A percentile compares a stretch with the other conserved stretches of the same genome.
These are phyloP conservation scores for Petrocephalus zakoni DNA, from an alignment of 2,113 vertebrate species.

Conservation along the genomic window DNA sequence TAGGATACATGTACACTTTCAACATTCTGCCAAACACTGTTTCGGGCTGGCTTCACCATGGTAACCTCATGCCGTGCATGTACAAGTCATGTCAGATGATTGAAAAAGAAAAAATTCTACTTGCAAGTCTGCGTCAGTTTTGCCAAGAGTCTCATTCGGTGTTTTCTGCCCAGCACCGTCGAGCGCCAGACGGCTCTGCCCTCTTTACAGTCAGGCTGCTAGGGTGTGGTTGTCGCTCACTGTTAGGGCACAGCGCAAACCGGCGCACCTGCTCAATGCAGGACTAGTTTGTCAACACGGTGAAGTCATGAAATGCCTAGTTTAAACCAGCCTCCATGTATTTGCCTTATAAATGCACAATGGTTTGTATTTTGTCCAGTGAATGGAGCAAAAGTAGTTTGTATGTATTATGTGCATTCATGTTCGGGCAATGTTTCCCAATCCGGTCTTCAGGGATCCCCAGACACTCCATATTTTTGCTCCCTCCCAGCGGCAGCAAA, in stretches of 20 bases:
- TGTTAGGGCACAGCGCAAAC: background rate
- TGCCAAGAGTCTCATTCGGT: background rate
- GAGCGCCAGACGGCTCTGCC: background rate
- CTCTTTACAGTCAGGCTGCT: background rate
- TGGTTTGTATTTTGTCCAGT: slow-evolving; percentile 73
- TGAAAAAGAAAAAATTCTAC: background rate
- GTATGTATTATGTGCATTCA: slow-evolving; percentile 63
- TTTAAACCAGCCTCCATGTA: slow-evolving; percentile 76
- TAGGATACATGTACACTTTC: background rate
- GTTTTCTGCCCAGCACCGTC: background rate
- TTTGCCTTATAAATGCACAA: slow-evolving; percentile 94
- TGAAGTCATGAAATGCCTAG: slow-evolving; percentile 73
- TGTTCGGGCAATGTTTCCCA: slow-evolving; percentile 41
- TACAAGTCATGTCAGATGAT: background rate
- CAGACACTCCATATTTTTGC: background rate
- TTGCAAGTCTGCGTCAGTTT: background rate
- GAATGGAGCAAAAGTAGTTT: slow-evolving; percentile 61
- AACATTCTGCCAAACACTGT: background rate
- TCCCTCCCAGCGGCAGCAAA: too few relatives aligned
- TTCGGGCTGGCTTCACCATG: background rate
- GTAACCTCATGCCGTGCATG: background rate
- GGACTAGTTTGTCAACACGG: slow-evolving; percentile 28
- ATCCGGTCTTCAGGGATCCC: background rate
- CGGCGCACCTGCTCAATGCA: background rate
- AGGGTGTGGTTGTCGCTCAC: background rate